Conservation (phyloP, 2,888 invertebrate genomes). For the Caenorhabditis panamensis region DNA sequence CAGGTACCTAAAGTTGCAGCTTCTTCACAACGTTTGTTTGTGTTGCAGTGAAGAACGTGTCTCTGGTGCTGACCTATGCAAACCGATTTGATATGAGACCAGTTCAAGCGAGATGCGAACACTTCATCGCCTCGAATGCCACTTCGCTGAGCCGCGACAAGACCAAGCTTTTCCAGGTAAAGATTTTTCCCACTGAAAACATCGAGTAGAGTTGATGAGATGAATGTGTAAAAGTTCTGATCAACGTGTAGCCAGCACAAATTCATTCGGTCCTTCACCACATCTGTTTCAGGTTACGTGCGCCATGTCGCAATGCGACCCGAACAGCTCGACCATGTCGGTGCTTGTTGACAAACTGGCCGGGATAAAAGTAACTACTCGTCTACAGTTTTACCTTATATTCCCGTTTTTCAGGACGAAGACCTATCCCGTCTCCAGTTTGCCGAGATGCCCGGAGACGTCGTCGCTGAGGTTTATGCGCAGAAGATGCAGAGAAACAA, state of each 20-base stretch:
- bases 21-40: background rate
- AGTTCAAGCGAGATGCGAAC: slow-evolving; percentile 73
- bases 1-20: slow-evolving; percentile 52
- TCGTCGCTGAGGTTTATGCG: slow-evolving; percentile 72
- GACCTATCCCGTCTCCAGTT: slow-evolving; percentile 68
- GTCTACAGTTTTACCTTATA: background rate
- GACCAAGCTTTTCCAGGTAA: slow-evolving; percentile 73
- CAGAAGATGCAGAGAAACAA: slow-evolving; percentile 65
- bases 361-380: slow-evolving; percentile 58
- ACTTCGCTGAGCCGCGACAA: slow-evolving; percentile 68
- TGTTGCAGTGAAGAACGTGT: slow-evolving; percentile 70
- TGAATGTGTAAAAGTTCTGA: no score
- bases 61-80: slow-evolving; percentile 70
- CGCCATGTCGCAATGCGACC: slow-evolving; percentile 73
- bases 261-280: no score
- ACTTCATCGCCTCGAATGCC: slow-evolving; percentile 70
- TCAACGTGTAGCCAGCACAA: no score
- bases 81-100: slow-evolving; percentile 73
- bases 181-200: no score
- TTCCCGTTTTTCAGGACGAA: slow-evolving; percentile 61
- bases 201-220: no score
- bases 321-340: slow-evolving; percentile 72
- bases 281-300: slow-evolving; percentile 69
- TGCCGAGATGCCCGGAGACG: slow-evolving; percentile 70
- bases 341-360: slow-evolving; percentile 72